Evolutionary conservation across 2,113 vertebrate species (phyloP).

Genomic region (Cranoglanis bouderius): DNA sequence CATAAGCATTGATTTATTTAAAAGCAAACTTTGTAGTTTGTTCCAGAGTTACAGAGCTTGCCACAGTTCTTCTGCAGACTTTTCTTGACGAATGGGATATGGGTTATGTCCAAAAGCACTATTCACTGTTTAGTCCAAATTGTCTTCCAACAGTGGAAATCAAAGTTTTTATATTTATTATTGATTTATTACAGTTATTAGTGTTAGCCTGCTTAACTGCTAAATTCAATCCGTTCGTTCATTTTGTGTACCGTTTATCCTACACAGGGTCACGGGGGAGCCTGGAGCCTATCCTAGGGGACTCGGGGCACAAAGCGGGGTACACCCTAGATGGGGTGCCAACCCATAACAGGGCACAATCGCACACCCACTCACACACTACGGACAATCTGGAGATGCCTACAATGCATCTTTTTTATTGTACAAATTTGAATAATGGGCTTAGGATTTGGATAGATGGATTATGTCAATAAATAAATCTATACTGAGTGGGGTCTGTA

Average conservation of each 20-base stretch:
- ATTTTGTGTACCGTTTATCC: no score
- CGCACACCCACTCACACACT: no score
- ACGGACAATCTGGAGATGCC: no score
- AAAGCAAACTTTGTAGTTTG: neutral
- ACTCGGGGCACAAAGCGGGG: no score
- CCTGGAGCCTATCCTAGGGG: no score
- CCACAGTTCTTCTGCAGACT: neutral
- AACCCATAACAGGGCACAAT: no score
- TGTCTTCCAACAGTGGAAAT: neutral
- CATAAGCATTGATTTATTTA: neutral
- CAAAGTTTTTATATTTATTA: neutral
- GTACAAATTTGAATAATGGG: neutral
- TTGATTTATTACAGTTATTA: neutral
- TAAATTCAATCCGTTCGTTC: no score
- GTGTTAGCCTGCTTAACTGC: no score
- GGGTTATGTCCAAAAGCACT: neutral
- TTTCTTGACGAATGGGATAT: no score
- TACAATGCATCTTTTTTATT: no score
- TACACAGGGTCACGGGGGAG: no score
- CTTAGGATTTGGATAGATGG: neutral
- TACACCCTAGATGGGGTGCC: no score
- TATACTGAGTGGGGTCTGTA: neutral
- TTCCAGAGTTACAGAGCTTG: neutral
- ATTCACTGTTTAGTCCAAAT: neutral
- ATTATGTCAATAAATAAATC: neutral